Conservation (phyloP, 2,888 invertebrate genomes). For the Panopea generosa region DNA sequence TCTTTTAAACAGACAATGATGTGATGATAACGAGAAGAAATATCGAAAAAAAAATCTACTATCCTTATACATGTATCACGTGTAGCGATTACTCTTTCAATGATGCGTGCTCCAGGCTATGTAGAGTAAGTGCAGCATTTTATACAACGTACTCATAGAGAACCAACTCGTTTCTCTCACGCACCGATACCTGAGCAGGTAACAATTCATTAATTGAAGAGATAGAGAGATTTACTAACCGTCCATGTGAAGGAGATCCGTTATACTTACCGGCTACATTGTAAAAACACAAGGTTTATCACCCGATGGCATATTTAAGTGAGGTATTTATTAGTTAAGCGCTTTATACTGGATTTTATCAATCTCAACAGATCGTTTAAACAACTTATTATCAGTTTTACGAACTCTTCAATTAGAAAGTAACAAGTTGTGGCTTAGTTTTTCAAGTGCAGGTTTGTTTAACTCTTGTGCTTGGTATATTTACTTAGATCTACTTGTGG, state of each 20-base stretch:
- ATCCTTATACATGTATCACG: no score
- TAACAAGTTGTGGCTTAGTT: conserved; percentile 12
- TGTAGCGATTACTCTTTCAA: no score
- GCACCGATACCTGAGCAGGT: background rate
- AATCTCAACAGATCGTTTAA: conserved; percentile 12
- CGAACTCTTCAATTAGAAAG: conserved; percentile 11
- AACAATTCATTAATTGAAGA: background rate
- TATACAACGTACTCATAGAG: no score
- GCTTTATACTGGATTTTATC: conserved; percentile 10
- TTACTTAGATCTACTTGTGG: no score
- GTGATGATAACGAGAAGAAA: no score
- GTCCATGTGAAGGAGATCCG: conserved; percentile 1
- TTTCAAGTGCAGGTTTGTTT: conserved; percentile 11
- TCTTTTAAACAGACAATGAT: no score
- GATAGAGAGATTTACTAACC: background rate
- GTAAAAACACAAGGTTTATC: conserved; percentile 24
- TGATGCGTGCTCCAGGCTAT: no score
- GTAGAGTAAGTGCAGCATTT: no score
- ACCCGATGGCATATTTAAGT: conserved; percentile 29
- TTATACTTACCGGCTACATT: conserved; percentile 6
- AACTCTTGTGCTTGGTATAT: background rate
- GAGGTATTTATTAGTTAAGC: conserved; percentile 25
- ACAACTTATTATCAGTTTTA: conserved; percentile 16
- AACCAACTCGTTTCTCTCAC: background rate
- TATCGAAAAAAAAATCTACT: no score